phyloP scores from a whole-genome alignment of 64 coral and sea anemone species.

The Catalaphyllia jardinei region DNA sequence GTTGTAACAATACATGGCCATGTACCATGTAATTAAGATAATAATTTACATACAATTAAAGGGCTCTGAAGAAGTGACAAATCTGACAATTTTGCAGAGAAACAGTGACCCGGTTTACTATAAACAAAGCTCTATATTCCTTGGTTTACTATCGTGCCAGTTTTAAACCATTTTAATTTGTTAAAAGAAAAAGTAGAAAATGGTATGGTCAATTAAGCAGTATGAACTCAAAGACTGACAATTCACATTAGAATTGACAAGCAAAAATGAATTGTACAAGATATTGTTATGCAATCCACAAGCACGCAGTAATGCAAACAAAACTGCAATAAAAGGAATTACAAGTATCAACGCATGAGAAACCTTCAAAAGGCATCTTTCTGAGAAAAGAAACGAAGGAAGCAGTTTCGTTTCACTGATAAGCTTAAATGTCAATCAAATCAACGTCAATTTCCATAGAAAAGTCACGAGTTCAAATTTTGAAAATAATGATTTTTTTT shows the following conservation, averaged over 20 bases:
- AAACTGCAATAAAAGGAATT: neutral
- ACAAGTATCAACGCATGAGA: neutral
- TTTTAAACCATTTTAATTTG: neutral
- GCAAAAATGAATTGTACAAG: neutral
- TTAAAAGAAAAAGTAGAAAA: neutral
- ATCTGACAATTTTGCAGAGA: too few relatives aligned
- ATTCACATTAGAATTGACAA: neutral
- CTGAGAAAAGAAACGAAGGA: neutral
- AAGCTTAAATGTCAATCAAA: neutral
- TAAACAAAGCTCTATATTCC: too few relatives aligned
- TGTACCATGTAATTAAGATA: too few relatives aligned
- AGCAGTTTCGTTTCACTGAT: neutral
- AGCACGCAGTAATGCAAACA: constrained; percentile 18
- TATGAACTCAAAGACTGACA: neutral
- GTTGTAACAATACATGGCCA: too few relatives aligned
- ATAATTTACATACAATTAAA: too few relatives aligned
- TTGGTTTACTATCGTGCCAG: neutral
- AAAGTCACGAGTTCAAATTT: too few relatives aligned
- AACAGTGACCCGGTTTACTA: too few relatives aligned
- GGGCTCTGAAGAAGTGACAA: too few relatives aligned
- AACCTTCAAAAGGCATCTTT: neutral
- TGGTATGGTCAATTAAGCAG: neutral
- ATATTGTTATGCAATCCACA: constrained; percentile 31
- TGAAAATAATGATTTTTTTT: too few relatives aligned
- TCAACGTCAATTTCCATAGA: too few relatives aligned